These are phyloP conservation scores for Menura novaehollandiae DNA, from an alignment of 2,113 vertebrate species.

Conservation along the genomic window DNA sequence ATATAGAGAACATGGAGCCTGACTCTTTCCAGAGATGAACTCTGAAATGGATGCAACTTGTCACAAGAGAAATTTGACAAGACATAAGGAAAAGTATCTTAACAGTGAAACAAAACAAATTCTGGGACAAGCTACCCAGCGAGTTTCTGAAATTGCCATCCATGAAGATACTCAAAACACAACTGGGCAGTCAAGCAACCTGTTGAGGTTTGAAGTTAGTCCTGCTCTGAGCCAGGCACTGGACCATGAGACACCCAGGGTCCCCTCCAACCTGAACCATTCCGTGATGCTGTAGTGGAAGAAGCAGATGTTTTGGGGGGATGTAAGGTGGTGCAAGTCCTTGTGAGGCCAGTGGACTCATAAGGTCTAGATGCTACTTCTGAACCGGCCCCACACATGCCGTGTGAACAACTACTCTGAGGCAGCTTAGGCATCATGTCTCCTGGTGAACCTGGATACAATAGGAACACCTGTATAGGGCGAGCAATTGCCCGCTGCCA, in stretches of 20 bases:
- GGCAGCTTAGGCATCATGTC: fast-evolving
- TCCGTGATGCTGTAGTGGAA: neutral
- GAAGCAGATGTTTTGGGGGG: neutral
- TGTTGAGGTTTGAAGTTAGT: neutral
- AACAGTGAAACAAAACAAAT: neutral
- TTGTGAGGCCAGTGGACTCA: neutral
- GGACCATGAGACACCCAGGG: neutral
- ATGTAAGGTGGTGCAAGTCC: neutral
- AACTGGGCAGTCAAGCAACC: neutral
- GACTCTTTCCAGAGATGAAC: neutral
- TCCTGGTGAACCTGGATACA: neutral
- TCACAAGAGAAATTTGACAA: neutral
- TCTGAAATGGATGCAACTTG: neutral
- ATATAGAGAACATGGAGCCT: neutral
- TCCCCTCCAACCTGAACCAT: neutral
- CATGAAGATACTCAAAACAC: neutral
- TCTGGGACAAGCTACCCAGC: neutral
- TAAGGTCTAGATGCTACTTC: neutral
- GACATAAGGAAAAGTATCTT: neutral
- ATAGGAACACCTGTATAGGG: fast-evolving
- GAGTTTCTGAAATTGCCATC: neutral
- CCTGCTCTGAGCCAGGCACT: neutral
- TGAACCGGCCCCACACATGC: neutral
- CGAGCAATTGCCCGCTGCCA: neutral
- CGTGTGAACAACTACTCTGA: fast-evolving